Evolutionary conservation across 1,140 invertebrate species (phyloP).

Genomic region (Lepidotrigona ventralis): DNA sequence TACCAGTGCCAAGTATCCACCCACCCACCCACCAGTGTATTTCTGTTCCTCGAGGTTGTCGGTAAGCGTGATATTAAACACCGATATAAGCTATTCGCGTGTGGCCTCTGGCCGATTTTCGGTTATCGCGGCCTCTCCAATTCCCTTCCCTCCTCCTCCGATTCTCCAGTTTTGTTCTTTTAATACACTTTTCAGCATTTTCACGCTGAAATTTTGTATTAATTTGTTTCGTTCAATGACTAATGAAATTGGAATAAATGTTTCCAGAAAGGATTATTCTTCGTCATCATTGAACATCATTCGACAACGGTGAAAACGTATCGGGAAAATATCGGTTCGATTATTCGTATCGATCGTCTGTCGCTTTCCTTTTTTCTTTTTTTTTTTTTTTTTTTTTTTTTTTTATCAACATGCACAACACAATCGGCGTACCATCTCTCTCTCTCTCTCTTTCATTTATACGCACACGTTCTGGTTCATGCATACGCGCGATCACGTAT

Average conservation of each 20-base stretch:
- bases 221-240: constrained; percentile 31
- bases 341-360: background rate
- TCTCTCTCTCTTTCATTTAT: background rate
- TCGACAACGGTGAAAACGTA: background rate
- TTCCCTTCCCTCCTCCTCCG: too few species aligned
- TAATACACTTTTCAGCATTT: background rate
- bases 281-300: too few species aligned
- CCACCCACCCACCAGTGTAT: constrained; percentile 92
- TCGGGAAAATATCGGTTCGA: constrained; percentile 22
- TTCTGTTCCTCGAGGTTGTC: constrained; percentile 89
- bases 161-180: background rate
- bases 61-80: constrained; percentile 83
- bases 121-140: background rate
- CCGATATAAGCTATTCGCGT: constrained; percentile 39
- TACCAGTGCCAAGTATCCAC: constrained; percentile 95
- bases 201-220: background rate
- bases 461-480: background rate
- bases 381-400: background rate
- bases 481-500: too few species aligned
- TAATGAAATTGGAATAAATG: constrained; percentile 50
- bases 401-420: background rate
- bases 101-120: constrained; percentile 12
- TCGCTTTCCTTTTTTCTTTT: too few species aligned
- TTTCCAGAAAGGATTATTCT: background rate
- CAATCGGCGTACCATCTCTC: background rate